A percentile compares a stretch with the other conserved stretches of the same genome.
phyloP scores from a whole-genome alignment of 2,113 vertebrate genomes.

The Oxyura jamaicensis region DNA sequence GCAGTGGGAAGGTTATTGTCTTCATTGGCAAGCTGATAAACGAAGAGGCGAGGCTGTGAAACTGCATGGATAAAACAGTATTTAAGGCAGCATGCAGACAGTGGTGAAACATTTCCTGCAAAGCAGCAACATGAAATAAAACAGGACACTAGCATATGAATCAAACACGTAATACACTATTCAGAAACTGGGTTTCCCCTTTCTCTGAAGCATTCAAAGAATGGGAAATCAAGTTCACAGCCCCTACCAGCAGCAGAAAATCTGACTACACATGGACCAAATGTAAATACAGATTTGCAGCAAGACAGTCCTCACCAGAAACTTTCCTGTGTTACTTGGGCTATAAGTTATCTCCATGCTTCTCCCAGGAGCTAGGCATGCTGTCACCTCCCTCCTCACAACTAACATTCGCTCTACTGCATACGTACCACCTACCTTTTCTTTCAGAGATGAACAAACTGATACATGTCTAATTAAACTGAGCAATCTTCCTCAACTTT shows the following conservation, averaged over 20 bases:
- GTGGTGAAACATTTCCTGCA: background rate
- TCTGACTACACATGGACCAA: background rate
- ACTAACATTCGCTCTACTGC: background rate
- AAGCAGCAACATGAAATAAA: background rate
- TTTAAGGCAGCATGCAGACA: background rate
- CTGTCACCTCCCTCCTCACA: background rate
- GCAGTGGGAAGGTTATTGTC: conserved; percentile 53
- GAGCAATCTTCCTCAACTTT: background rate
- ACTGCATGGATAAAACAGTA: background rate
- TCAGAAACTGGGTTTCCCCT: background rate
- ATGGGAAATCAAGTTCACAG: fast-evolving
- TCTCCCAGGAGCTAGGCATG: background rate
- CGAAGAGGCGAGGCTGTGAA: conserved; percentile 31
- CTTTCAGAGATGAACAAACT: background rate
- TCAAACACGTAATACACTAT: background rate
- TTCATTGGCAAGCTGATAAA: conserved; percentile 28
- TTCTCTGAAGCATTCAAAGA: background rate
- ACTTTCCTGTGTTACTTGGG: background rate
- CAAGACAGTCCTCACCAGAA: background rate
- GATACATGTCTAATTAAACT: conserved; percentile 41
- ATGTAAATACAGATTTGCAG: background rate
- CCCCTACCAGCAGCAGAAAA: background rate
- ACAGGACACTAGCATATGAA: background rate
- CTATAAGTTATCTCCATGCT: background rate
- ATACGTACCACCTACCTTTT: background rate